Percentiles rank a stretch among this genome's conserved stretches.
phyloP scores from a whole-genome alignment of 2,888 invertebrate species.

The Xestia c-nigrum region DNA sequence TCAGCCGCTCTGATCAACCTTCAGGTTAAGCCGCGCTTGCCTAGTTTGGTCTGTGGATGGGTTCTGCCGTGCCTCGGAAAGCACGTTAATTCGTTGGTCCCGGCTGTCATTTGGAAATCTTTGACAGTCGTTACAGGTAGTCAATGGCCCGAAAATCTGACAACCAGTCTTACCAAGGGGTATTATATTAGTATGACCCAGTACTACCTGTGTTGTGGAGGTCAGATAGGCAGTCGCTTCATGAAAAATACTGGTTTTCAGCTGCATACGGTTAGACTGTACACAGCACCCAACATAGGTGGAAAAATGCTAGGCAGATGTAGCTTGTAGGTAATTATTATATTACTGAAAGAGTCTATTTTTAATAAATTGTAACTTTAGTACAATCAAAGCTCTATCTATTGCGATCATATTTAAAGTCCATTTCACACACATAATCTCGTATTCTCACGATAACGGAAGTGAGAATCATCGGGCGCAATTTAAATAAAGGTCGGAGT shows the following conservation, averaged over 20 bases:
- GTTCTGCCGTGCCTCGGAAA: too few relatives aligned
- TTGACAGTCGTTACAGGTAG: too few relatives aligned
- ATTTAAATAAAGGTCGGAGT: slow-evolving; percentile 51
- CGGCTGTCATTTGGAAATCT: too few relatives aligned
- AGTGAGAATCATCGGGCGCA: slow-evolving; percentile 28
- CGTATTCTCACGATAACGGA: slow-evolving; percentile 25
- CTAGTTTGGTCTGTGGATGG: too few relatives aligned
- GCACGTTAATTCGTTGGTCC: too few relatives aligned
- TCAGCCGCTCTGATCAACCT: background rate
- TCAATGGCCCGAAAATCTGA: background rate
- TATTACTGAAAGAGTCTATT: background rate
- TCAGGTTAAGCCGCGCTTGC: background rate
- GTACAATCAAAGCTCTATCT: background rate
- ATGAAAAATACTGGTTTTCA: background rate
- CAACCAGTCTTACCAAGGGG: background rate
- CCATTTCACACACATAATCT: slow-evolving; percentile 17
- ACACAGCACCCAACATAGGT: background rate
- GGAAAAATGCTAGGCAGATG: background rate
- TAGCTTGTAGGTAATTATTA: background rate
- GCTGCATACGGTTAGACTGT: background rate
- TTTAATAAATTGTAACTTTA: background rate
- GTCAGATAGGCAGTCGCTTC: background rate
- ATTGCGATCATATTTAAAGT: background rate
- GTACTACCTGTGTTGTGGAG: background rate
- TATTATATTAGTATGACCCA: background rate